A percentile compares a stretch with the other conserved stretches of the same genome.
phyloP scores from a whole-genome alignment of 2,797 vertebrate species.

The Enteromius argenteus region DNA sequence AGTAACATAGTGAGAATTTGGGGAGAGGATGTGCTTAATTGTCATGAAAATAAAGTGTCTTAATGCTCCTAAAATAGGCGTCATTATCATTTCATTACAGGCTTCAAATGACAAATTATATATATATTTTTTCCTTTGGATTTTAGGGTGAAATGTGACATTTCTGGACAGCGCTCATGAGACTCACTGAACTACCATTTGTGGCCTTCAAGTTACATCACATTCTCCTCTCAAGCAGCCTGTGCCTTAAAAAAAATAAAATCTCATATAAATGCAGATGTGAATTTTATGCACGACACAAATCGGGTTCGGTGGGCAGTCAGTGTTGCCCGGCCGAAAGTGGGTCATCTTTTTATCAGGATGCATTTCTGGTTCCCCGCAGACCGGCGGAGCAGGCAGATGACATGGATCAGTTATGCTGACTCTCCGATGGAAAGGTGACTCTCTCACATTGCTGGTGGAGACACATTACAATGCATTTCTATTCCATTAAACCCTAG shows the following conservation, averaged over 20 bases:
- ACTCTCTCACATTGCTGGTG: conserved; percentile 57
- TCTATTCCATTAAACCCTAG: conserved; percentile 73
- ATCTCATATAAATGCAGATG: conserved; percentile 32
- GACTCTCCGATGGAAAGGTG: conserved; percentile 66
- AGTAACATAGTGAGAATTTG: background rate
- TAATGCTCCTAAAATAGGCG: background rate
- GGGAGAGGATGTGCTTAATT: conserved; percentile 6
- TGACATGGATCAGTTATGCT: conserved; percentile 58
- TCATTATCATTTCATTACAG: background rate
- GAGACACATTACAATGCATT: conserved; percentile 75
- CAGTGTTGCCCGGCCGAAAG: conserved; percentile 18
- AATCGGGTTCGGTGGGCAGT: background rate
- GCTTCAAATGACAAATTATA: background rate
- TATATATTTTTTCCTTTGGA: background rate
- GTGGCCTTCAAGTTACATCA: background rate
- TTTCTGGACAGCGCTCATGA: background rate
- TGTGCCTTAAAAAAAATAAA: conserved; percentile 8
- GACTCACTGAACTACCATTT: background rate
- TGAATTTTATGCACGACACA: background rate
- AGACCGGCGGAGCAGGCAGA: conserved; percentile 19
- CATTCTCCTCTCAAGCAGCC: background rate
- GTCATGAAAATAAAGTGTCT: background rate
- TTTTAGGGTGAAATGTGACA: background rate
- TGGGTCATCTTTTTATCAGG: conserved; percentile 50
- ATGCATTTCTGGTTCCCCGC: conserved; percentile 14